Evolutionary conservation across 2,797 vertebrate species (phyloP), one percentile per base, ranked within the genome.

Genomic region (Hirundo rustica): DNA sequence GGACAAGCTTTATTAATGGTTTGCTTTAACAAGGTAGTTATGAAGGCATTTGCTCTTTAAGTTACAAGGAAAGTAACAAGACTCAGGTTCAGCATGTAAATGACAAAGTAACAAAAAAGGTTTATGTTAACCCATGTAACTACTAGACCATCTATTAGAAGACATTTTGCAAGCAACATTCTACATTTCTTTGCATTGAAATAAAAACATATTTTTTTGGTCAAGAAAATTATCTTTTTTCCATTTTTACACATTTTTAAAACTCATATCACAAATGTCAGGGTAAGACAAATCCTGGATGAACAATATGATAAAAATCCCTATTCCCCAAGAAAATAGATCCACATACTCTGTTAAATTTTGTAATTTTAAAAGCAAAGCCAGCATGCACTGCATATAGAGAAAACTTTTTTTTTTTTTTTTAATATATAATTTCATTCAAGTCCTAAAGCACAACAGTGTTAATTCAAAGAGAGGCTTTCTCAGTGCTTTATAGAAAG

Each of bases 281-380:
- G 98, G 98, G 98, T 99, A 99, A 99, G 98, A 98, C 98, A 99
- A 98, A 98, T 98, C 98, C 97, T 98, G 97, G 98, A 98, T 96
- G 98, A 97, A 97, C 97, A 94, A 60, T 98, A 97, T 96, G 96
- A 97, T 96, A 98, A 98, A 99, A 98, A 98, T 97, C 98, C 97
- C 98, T 98, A 94, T 98, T 98, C 97, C 97, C 97, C 98, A 70
- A 98, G 98, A 98, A 95, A 98, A 98, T 98, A 98, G 97, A 98
- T 95, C 95, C 95, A 98, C 95, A 53, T 97, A 97, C 98, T 98
- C 96, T 97, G 98, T 97, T 97, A 96, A 96, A 97, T 97, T 98
- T 98, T 97, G 92, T 95, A 61, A 91, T 97, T 97, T 98, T 98
- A 95, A 98, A 98, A 98, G 98, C 98, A 98, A 98, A 98, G 98